Base-by-base conservation (phyloP, 2,113 vertebrate genomes). In the Peromyscus maniculatus region DNA sequence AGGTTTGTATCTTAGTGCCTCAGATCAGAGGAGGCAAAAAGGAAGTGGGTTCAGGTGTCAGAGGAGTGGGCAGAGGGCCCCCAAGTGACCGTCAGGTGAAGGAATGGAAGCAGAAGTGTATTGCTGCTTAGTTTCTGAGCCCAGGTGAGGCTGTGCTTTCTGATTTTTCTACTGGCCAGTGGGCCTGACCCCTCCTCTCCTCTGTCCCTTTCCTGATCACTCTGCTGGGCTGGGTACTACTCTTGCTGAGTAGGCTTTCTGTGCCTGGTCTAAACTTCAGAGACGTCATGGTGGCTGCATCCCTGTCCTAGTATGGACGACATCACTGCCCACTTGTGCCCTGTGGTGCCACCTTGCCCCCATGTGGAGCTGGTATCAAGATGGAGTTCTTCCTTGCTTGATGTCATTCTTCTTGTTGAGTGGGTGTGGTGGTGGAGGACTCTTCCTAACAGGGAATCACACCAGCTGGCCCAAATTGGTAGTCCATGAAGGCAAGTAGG, bases 401-500 rank as follows among this genome's bases (percentile, higher is more conserved):
- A 3, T 66, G 31, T 21, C 57, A 49, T 8, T 91, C 28, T 12
- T 87, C 43, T 7, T 46, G 13, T 52, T 92, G 57, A 46, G 49
- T 75, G 5, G 15, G 15, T 22, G 28, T n/a, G n/a, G 67, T 15
- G 17, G 17, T 2, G 31, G 78, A 28, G 7, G 43, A 36, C 59
- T 33, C 1, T 64, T 94, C 2, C n/a, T 24, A 6, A 10, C 12
- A 21, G 24, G 36, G 10, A 84, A n/a, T 75, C 12, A 2, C 12
- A 64, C 26, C 26, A 13, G 17, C 39, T 11, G 24, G 22, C 13
- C 31, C 69, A 74, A 3, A 59, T 21, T 43, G 86, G 75, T 8
- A 90, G 59, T 39, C n/a, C 0, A 0, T 2, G 5, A 26, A 8
- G 19, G n/a, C 26, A 55, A 31, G 62, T 0, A 6, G 28, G 64